These are phyloP conservation scores for Sphaerophoria taeniata DNA, from an alignment of 2,888 invertebrate genomes.

Conservation along the genomic window DNA sequence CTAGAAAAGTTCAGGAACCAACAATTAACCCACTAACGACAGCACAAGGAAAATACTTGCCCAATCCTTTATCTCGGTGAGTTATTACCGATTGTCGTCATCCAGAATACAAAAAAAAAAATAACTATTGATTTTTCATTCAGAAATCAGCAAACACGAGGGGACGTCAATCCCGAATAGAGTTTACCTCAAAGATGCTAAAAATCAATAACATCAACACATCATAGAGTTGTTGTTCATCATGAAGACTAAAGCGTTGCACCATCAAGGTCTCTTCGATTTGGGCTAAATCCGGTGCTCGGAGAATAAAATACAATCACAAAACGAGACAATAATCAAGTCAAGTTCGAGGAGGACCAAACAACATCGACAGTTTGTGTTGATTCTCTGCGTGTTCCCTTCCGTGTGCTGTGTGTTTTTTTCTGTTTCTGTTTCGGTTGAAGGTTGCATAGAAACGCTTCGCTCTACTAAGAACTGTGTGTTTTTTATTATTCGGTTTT, in stretches of 20 bases:
- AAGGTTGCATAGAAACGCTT: slow-evolving; percentile 41
- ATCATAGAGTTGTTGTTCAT: slow-evolving; percentile 5
- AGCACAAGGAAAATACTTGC: slow-evolving; percentile 32
- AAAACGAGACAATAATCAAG: not conserved
- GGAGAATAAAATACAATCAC: slow-evolving; percentile 17
- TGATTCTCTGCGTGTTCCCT: not conserved
- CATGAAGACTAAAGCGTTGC: slow-evolving; percentile 40
- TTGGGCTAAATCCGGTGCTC: slow-evolving; percentile 64
- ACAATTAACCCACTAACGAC: slow-evolving; percentile 26
- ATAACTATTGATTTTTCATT: slow-evolving; percentile 67
- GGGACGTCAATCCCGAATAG: not conserved
- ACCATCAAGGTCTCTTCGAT: slow-evolving; percentile 69
- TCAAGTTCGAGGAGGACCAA: slow-evolving; percentile 38
- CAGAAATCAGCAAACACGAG: slow-evolving; percentile 19
- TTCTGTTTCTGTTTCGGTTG: slow-evolving; percentile 21
- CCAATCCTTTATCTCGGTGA: slow-evolving; percentile 42
- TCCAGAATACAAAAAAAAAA: not conserved
- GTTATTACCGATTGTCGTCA: slow-evolving; percentile 50
- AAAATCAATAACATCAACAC: slow-evolving; percentile 57
- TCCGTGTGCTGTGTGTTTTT: slow-evolving; percentile 11
- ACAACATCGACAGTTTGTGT: not conserved
- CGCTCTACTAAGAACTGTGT: not conserved
- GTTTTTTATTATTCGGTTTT: slow-evolving; percentile 7
- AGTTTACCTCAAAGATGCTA: slow-evolving; percentile 46
- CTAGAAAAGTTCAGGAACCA: slow-evolving; percentile 29